Evolutionary conservation across 1,140 invertebrate genomes (phyloP).

Genomic region (Alviniconcha marisindica): DNA sequence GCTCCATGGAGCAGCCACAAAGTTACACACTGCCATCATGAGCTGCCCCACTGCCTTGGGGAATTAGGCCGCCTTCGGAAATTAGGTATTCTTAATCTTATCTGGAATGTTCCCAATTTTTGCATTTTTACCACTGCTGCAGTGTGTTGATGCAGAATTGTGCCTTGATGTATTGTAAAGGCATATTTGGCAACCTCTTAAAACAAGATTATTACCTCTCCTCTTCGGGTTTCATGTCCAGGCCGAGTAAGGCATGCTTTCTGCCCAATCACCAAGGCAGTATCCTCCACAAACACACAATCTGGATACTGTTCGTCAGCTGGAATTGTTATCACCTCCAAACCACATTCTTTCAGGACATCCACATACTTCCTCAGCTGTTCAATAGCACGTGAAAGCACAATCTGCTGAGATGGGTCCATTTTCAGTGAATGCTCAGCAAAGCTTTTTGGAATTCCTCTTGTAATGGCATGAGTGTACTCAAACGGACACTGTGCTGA

Average conservation of each 20-base stretch:
- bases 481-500: not conserved
- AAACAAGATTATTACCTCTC: constrained; percentile 80
- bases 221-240: constrained; percentile 80
- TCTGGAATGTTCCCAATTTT: too few relatives aligned
- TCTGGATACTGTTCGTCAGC: constrained; percentile 88
- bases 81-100: too few relatives aligned
- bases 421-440: not conserved
- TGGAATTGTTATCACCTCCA: constrained; percentile 87
- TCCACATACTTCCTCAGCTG: constrained; percentile 36
- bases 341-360: constrained; percentile 33
- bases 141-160: too few relatives aligned
- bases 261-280: constrained; percentile 93
- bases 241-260: constrained; percentile 91
- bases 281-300: constrained; percentile 92
- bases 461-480: constrained; percentile 42
- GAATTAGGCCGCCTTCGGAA: too few relatives aligned
- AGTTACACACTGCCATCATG: too few relatives aligned
- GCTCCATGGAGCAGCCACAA: too few relatives aligned
- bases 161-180: too few relatives aligned
- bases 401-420: constrained; percentile 31
- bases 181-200: too few relatives aligned
- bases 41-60: too few relatives aligned
- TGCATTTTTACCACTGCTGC: too few relatives aligned
- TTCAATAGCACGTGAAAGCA: constrained; percentile 30
- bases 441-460: constrained; percentile 46